Evolutionary conservation across 1,140 invertebrate species (phyloP).

Genomic region (Apis laboriosa): DNA sequence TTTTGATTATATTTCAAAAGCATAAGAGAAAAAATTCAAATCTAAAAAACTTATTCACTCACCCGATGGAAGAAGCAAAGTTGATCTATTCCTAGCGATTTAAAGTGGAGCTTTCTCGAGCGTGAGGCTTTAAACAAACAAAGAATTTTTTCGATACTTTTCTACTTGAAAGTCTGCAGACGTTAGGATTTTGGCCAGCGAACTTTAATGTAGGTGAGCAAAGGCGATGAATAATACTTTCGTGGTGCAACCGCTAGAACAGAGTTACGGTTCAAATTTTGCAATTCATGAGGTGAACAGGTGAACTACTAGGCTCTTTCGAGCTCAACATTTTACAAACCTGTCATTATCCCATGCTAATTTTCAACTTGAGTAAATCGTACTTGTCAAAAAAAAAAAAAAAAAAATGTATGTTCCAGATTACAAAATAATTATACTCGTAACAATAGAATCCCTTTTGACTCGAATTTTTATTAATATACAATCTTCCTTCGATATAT

Average conservation of each 20-base stretch:
- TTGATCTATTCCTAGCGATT: neutral
- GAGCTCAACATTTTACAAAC: neutral
- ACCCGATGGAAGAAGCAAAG: neutral
- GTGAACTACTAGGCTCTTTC: too few relatives aligned
- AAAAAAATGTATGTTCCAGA: too few relatives aligned
- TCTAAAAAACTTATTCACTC: neutral
- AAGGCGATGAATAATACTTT: slow-evolving; percentile 12
- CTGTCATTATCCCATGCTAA: neutral
- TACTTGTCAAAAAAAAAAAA: neutral
- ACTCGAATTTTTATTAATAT: too few relatives aligned
- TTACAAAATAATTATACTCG: too few relatives aligned
- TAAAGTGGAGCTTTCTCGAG: neutral
- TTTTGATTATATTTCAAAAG: too few relatives aligned
- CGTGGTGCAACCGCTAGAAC: neutral
- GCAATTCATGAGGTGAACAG: slow-evolving; percentile 18
- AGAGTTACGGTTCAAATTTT: neutral
- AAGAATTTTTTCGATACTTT: neutral
- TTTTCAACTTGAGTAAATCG: neutral
- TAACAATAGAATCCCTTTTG: too few relatives aligned
- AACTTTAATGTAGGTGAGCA: neutral
- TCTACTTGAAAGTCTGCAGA: neutral
- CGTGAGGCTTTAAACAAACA: neutral
- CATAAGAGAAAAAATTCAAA: neutral
- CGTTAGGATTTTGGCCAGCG: neutral
- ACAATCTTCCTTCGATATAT: too few relatives aligned